phyloP scores from a whole-genome alignment of 1,140 invertebrate species.

The Drosophila varians region DNA sequence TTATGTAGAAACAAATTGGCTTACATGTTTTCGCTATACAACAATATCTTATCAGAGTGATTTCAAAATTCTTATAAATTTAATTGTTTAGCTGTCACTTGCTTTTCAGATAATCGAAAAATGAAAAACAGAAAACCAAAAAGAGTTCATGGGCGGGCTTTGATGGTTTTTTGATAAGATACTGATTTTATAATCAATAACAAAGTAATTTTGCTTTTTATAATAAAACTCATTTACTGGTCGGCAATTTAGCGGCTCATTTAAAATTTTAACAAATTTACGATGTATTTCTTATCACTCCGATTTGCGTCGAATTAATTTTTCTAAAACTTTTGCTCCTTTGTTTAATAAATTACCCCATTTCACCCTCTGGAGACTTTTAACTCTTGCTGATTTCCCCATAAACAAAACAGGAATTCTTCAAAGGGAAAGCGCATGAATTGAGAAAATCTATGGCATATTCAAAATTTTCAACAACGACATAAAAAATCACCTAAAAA shows the following conservation, averaged over 20 bases:
- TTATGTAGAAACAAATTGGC: slow-evolving; percentile 1
- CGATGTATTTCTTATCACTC: neutral
- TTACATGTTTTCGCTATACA: slow-evolving; percentile 16
- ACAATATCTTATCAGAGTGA: slow-evolving; percentile 21
- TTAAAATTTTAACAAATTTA: neutral
- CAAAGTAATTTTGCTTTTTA: neutral
- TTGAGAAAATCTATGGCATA: slow-evolving; percentile 49
- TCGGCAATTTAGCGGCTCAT: neutral
- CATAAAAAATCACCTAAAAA: slow-evolving; percentile 47
- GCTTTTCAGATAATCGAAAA: slow-evolving; percentile 14
- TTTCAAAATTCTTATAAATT: slow-evolving; percentile 27
- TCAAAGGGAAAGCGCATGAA: neutral
- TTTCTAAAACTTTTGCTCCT: neutral
- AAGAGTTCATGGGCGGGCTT: slow-evolving; percentile 27
- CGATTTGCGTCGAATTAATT: slow-evolving; percentile 11
- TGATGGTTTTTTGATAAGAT: slow-evolving; percentile 48
- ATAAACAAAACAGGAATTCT: slow-evolving; percentile 29
- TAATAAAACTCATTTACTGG: neutral
- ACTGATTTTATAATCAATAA: slow-evolving; percentile 21
- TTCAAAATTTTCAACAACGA: slow-evolving; percentile 42
- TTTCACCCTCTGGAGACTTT: neutral
- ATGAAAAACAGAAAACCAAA: neutral
- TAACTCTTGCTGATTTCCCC: neutral
- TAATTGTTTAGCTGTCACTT: slow-evolving; percentile 24
- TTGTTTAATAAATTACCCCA: slow-evolving; percentile 6